Percentiles rank a stretch among this genome's conserved stretches.
Conservation (phyloP, 2,888 invertebrate species). For the Campoplex nolae region DNA sequence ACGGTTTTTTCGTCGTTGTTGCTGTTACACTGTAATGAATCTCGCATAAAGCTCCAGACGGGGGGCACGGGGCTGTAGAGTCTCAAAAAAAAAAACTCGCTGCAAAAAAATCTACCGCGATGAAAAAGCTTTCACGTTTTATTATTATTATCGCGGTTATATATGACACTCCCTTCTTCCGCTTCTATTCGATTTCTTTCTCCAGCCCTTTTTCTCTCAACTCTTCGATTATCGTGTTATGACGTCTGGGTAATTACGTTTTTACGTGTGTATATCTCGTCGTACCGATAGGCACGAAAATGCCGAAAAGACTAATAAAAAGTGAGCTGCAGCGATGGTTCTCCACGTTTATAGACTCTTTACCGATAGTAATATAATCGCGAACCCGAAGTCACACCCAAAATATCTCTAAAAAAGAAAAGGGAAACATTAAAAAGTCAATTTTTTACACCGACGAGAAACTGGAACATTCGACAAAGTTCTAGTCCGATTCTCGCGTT, state of each 20-base stretch:
- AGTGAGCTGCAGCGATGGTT: not conserved
- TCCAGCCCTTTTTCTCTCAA: conserved; percentile 8
- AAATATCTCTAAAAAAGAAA: conserved; percentile 8
- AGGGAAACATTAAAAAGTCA: not conserved
- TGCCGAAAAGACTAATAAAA: conserved; percentile 35
- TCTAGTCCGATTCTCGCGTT: not conserved
- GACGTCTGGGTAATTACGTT: conserved; percentile 59
- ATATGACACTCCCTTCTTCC: not conserved
- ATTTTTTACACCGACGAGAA: not conserved
- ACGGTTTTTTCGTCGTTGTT: not conserved
- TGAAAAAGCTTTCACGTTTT: conserved; percentile 40
- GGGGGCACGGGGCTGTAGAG: conserved; percentile 14
- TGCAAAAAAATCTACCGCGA: conserved; percentile 22
- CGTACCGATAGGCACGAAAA: not conserved
- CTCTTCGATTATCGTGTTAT: conserved; percentile 56
- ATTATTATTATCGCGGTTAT: conserved; percentile 37
- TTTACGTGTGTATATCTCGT: conserved; percentile 44
- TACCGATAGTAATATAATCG: conserved; percentile 28
- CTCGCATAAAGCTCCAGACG: conserved; percentile 34
- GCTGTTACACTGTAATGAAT: conserved; percentile 29
- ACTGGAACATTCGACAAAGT: not conserved
- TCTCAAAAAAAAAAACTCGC: not conserved
- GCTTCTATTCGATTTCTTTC: conserved; percentile 1
- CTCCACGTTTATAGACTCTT: conserved; percentile 55
- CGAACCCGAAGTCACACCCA: conserved; percentile 7